phyloP scores from a whole-genome alignment of 1,140 invertebrate genomes.

The Drosophila sp. region DNA sequence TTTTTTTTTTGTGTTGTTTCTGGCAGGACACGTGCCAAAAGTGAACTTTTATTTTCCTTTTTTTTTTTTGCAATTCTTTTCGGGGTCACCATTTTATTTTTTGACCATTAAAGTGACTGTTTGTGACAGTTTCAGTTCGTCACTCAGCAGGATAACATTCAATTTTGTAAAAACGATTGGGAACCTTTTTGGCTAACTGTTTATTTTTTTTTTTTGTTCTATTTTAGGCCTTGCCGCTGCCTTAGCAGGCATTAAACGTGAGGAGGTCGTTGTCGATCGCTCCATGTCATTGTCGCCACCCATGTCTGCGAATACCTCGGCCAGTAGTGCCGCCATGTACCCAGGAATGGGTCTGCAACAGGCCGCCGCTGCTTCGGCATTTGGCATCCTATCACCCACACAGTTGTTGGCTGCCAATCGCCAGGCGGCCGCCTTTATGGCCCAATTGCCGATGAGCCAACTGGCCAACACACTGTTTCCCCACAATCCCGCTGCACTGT shows the following conservation, averaged over 20 bases:
- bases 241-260: constrained; percentile 82
- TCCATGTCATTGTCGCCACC: constrained; percentile 77
- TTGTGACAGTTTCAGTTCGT: constrained; percentile 25
- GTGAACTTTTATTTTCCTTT: constrained; percentile 3
- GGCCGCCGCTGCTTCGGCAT: constrained; percentile 82
- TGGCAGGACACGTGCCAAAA: constrained; percentile 7
- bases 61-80: constrained; percentile 3
- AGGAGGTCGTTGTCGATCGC: constrained; percentile 80
- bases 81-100: constrained; percentile 21
- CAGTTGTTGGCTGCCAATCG: constrained; percentile 85
- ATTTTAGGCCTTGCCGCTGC: constrained; percentile 83
- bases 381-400: constrained; percentile 84
- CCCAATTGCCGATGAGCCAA: constrained; percentile 77
- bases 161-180: constrained; percentile 6
- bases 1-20: not conserved
- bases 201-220: constrained; percentile 25
- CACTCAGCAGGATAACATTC: constrained; percentile 23
- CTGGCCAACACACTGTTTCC: constrained; percentile 82
- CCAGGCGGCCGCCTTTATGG: constrained; percentile 83
- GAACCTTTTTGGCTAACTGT: constrained; percentile 30
- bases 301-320: constrained; percentile 77
- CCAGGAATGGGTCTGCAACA: constrained; percentile 79
- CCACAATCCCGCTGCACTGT: constrained; percentile 84
- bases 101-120: constrained; percentile 29
- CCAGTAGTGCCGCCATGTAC: constrained; percentile 78